Base-by-base conservation (phyloP, 2,797 vertebrate genomes). In the Nothura maculosa region DNA sequence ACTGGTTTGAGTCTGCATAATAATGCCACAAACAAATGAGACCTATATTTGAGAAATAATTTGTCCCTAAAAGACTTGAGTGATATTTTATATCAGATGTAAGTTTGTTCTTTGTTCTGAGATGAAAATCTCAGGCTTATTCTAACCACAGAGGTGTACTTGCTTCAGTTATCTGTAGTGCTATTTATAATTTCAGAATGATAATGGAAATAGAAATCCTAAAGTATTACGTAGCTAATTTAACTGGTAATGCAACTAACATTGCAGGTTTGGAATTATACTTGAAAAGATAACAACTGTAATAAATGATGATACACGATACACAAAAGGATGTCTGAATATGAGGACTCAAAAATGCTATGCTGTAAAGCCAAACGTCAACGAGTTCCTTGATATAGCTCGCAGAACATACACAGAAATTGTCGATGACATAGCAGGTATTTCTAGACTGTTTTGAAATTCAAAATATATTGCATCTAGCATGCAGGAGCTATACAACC, bases 331-430 rank as follows among this genome's bases (percentile, higher is more conserved):
- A 78, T 99, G 98, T 94, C 97, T 99, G 76, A 99, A 98, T 92
- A 99, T 99, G 99, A 99, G 99, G 78, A 99, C 99, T 13, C 99
- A 99, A 95, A 99, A 99, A 87, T 99, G 99, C 96, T 99, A 99
- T 6, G 99, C 99, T 21, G 98, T 99, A 63, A 98, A 98, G 11
- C 99, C 99, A 13, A 98, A 99, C 91, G 98, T 99, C 94, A 99
- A 98, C 42, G 99, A 99, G 94, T 99, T 99, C 96, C 98, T 99
- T 6, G 99, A 99, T 93, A 99, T 99, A 91, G 98, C 99, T 40
- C 98, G 99, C 45, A 98, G 98, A 96, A 99, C 98, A 22, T 99
- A 99, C 92, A 99, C 99, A 27, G 99, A 99, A 96, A 99, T 99
- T 70, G 98, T 99, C 70, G 99, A 99, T 85, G 99, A 99, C 97